A percentile compares a stretch with the other conserved stretches of the same genome.
Conservation (phyloP, 2,888 invertebrate species). For the Napeogenes inachia region DNA sequence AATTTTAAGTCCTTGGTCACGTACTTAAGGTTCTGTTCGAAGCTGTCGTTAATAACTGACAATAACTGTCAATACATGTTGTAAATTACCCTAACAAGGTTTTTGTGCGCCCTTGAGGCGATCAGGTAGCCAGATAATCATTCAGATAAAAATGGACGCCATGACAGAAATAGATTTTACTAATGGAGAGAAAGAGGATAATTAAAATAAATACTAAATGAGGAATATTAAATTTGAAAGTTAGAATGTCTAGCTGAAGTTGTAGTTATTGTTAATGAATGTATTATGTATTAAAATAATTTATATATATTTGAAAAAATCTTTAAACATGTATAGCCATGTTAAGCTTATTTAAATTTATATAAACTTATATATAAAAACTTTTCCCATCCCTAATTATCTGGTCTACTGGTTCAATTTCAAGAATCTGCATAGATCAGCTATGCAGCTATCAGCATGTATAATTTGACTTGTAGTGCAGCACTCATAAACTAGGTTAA, state of each 20-base stretch:
- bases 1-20: background rate
- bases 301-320: too few relatives aligned
- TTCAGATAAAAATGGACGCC: background rate
- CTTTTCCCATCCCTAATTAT: too few relatives aligned
- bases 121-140: constrained; percentile 4
- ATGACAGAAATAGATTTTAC: background rate
- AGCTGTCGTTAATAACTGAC: background rate
- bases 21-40: background rate
- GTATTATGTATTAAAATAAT: too few relatives aligned
- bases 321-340: too few relatives aligned
- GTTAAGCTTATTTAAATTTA: too few relatives aligned
- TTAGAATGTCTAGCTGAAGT: too few relatives aligned
- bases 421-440: constrained; percentile 14
- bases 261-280: too few relatives aligned
- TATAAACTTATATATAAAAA: too few relatives aligned
- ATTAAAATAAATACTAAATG: background rate
- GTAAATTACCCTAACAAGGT: background rate
- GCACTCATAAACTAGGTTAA: constrained; percentile 25
- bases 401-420: too few relatives aligned
- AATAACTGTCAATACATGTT: constrained; percentile 1
- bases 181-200: background rate
- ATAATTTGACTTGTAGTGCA: constrained; percentile 23
- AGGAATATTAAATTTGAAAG: too few relatives aligned
- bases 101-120: background rate
- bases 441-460: constrained; percentile 16